Evolutionary conservation across 2,888 invertebrate species (phyloP), one percentile per base, ranked within the genome.

Genomic region (Drosophila nigricruria): DNA sequence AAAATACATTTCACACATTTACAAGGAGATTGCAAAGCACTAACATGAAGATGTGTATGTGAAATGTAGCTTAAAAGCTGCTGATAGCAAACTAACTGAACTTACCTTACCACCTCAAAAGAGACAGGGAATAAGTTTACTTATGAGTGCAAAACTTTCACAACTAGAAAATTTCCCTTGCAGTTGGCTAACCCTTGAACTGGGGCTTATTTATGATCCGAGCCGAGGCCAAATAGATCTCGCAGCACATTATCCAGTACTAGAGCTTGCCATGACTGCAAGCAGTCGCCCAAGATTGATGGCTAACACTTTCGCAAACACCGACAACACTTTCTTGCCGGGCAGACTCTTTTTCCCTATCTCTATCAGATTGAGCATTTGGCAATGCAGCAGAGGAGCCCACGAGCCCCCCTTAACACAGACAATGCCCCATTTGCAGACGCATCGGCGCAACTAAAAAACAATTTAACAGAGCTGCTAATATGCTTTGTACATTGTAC

Each of bases 351-450:
- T 42, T 32, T 52, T 18, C 50, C 62, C 25, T 5, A 45, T 47
- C 60, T 47, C 60, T 38, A 53, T 65, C 60, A 71, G 52, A 64
- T 68, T 68, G 69, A 47, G 45, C 65, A 73, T 82, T 85, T 70
- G 60, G 70, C 76, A 69, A 79, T 81, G 81, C 78, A 45, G 43
- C 71, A 32, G 30, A 45, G 25, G 43, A 32, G 50, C 56, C 53
- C 27, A 30, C 14, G 27, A 27, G 27, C n/a, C 40, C 10, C 12
- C 23, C 18, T 52, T 12, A 34, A 10, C 56, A 63, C 59, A 79
- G 77, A 88, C 83, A 88, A 86, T 80, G 87, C 83, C 69, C 86
- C 89, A 83, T 83, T 83, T 86, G 81, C 70, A 78, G 87, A 75
- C 81, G 84, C 84, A 73, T 75, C 77, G 72, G 74, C 66, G 30